Conservation (phyloP, 2,888 invertebrate genomes). For the Cremastinae sp. region DNA sequence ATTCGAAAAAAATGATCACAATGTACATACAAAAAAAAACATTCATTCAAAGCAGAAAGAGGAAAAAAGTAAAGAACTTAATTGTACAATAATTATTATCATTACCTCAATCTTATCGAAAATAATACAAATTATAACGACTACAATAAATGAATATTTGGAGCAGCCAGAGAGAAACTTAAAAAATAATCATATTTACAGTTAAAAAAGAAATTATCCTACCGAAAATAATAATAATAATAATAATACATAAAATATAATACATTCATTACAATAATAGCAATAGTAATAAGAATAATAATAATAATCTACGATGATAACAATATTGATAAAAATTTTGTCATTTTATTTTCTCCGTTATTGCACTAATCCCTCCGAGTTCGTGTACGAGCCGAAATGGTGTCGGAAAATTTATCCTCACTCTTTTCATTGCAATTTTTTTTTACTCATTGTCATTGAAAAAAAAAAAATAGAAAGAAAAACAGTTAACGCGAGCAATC, state of each 20-base stretch:
- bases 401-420: conserved; percentile 31
- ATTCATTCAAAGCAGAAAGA: conserved; percentile 8
- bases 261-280: background rate
- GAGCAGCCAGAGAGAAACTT: conserved; percentile 35
- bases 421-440: conserved; percentile 34
- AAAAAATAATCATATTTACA: conserved; percentile 52
- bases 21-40: conserved; percentile 16
- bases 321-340: conserved; percentile 13
- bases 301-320: too few species aligned
- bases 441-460: too few species aligned
- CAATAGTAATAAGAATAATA: too few species aligned
- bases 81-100: conserved; percentile 19
- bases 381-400: conserved; percentile 45
- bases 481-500: too few species aligned
- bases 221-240: background rate
- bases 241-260: conserved; percentile 30
- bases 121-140: conserved; percentile 31
- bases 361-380: conserved; percentile 58
- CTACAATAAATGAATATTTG: conserved; percentile 26
- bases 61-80: conserved; percentile 14
- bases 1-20: too few species aligned
- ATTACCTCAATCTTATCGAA: background rate
- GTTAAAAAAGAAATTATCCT: conserved; percentile 13
- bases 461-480: too few species aligned
- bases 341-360: conserved; percentile 50